Conservation (phyloP, 2,113 vertebrate genomes). For the Nerophis ophidion region DNA sequence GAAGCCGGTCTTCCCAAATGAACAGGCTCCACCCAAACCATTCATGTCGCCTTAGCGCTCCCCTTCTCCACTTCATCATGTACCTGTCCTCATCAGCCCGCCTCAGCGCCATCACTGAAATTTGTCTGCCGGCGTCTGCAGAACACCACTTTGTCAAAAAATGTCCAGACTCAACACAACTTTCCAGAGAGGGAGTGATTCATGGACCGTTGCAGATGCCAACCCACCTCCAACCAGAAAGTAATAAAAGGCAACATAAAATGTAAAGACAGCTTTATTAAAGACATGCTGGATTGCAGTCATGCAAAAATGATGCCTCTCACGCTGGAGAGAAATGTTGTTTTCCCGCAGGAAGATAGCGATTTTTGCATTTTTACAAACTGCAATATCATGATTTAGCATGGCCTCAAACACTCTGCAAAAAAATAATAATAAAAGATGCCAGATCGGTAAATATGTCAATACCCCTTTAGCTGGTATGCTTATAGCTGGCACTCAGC, state of each 20-base stretch:
- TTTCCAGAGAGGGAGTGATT: slow-evolving; percentile 23
- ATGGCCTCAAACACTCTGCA: too few relatives aligned
- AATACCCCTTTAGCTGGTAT: too few relatives aligned
- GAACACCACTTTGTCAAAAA: slow-evolving; percentile 54
- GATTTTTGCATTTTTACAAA: not conserved
- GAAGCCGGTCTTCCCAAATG: slow-evolving; percentile 63
- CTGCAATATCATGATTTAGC: too few relatives aligned
- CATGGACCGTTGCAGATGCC: slow-evolving; percentile 7
- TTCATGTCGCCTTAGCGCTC: slow-evolving; percentile 29
- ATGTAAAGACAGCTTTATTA: slow-evolving; percentile 9
- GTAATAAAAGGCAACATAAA: slow-evolving; percentile 5
- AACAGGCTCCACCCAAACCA: slow-evolving; percentile 41
- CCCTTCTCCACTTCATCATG: slow-evolving; percentile 34
- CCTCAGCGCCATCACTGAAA: slow-evolving; percentile 31
- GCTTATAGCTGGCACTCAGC: too few relatives aligned
- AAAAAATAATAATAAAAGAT: too few relatives aligned
- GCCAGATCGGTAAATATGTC: too few relatives aligned
- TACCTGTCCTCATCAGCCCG: slow-evolving; percentile 41
- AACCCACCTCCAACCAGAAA: not conserved
- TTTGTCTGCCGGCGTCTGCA: slow-evolving; percentile 47
- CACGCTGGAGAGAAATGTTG: not conserved
- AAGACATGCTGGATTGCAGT: slow-evolving; percentile 1
- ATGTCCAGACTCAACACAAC: slow-evolving; percentile 22
- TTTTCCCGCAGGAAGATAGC: not conserved
- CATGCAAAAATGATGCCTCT: slow-evolving; percentile 6